phyloP scores from a whole-genome alignment of 2,113 vertebrate species.

The Petroica traversi region DNA sequence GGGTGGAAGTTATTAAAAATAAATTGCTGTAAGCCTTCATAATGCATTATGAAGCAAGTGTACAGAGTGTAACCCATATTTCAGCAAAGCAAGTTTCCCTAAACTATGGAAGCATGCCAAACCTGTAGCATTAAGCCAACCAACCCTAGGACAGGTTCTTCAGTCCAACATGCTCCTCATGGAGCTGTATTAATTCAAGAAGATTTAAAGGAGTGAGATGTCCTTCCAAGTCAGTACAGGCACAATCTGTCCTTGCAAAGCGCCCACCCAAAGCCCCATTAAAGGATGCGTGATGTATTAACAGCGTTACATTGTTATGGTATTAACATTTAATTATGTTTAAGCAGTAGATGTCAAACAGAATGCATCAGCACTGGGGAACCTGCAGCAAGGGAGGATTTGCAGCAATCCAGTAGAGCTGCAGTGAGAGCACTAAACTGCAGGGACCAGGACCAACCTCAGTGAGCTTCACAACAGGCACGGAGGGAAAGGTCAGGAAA shows the following conservation, averaged over 20 bases:
- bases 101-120: neutral
- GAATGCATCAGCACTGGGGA: neutral
- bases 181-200: neutral
- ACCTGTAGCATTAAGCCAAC: neutral
- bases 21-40: neutral
- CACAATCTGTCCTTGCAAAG: neutral
- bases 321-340: neutral
- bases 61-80: neutral
- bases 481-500: neutral
- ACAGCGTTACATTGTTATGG: neutral
- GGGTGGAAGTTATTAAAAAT: neutral
- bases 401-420: neutral
- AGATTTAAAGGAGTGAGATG: neutral
- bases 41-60: neutral
- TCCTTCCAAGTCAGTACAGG: accelerated
- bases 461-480: neutral
- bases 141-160: neutral
- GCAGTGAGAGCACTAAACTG: neutral
- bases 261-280: neutral
- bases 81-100: neutral
- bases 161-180: neutral
- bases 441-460: neutral
- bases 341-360: neutral
- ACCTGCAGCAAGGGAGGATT: neutral
- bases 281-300: neutral